Conservation (phyloP, 1,140 invertebrate species). For the Trichonephila clavata region DNA sequence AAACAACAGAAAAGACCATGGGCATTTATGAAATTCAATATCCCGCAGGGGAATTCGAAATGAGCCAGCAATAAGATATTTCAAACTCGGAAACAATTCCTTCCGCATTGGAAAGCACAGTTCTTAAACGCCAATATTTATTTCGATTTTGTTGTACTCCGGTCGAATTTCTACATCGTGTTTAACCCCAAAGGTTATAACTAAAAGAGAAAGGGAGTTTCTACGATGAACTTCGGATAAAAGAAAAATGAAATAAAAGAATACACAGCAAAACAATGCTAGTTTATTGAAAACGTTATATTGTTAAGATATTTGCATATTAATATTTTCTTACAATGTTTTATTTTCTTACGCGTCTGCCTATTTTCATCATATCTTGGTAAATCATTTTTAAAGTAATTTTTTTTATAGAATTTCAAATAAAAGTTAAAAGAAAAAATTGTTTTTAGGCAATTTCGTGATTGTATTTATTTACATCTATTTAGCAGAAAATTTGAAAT, state of each 20-base stretch:
- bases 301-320: constrained; percentile 8
- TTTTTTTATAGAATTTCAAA: no score
- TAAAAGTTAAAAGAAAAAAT: no score
- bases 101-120: not conserved
- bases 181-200: constrained; percentile 28
- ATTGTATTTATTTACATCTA: no score
- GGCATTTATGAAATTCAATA: constrained; percentile 35
- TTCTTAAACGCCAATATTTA: constrained; percentile 24
- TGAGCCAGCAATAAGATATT: constrained; percentile 31
- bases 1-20: not conserved
- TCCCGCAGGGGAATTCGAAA: not conserved
- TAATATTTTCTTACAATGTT: not conserved
- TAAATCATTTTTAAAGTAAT: no score
- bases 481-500: no score
- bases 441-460: no score
- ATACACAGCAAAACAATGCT: not conserved
- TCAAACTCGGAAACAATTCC: constrained; percentile 25
- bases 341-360: not conserved
- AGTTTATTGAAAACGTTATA: not conserved
- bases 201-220: not conserved
- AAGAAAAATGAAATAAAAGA: not conserved
- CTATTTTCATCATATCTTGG: no score
- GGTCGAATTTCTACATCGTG: not conserved
- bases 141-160: constrained; percentile 1
- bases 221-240: not conserved